These are phyloP conservation scores for Drosophila niveifrons DNA, from an alignment of 2,888 invertebrate genomes.

Conservation along the genomic window DNA sequence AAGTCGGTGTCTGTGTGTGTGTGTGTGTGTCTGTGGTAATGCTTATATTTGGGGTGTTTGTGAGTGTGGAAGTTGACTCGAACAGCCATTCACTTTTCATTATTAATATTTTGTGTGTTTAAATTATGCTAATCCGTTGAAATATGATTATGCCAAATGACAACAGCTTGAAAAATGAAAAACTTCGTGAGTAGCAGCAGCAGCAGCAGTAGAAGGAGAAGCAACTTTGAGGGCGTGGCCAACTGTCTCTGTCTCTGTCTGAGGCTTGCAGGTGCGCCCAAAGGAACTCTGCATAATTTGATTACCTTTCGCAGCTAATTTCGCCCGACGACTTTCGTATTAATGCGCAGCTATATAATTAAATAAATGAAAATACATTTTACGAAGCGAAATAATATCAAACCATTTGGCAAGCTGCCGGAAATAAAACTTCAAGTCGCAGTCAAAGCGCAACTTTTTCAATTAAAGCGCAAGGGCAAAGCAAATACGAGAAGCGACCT, in stretches of 20 bases:
- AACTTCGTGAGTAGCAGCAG: slow-evolving; percentile 18
- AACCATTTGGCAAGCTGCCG: slow-evolving; percentile 40
- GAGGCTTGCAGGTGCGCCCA: slow-evolving; percentile 30
- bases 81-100: slow-evolving; percentile 80
- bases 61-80: slow-evolving; percentile 48
- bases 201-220: not conserved
- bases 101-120: slow-evolving; percentile 77
- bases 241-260: not conserved
- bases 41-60: slow-evolving; percentile 24
- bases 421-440: not conserved
- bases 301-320: slow-evolving; percentile 76
- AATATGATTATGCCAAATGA: slow-evolving; percentile 82
- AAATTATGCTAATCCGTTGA: slow-evolving; percentile 83
- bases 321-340: slow-evolving; percentile 46
- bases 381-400: slow-evolving; percentile 42
- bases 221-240: slow-evolving; percentile 4
- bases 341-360: slow-evolving; percentile 50
- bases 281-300: slow-evolving; percentile 71
- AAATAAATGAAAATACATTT: slow-evolving; percentile 50
- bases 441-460: slow-evolving; percentile 63
- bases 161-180: slow-evolving; percentile 71
- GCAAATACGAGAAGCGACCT: slow-evolving; percentile 72
- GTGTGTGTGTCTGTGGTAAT: slow-evolving; percentile 23
- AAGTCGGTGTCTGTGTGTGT: slow-evolving; percentile 29
- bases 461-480: slow-evolving; percentile 63